Conservation (phyloP, 1,140 invertebrate genomes). For the Harpegnathos saltator region DNA sequence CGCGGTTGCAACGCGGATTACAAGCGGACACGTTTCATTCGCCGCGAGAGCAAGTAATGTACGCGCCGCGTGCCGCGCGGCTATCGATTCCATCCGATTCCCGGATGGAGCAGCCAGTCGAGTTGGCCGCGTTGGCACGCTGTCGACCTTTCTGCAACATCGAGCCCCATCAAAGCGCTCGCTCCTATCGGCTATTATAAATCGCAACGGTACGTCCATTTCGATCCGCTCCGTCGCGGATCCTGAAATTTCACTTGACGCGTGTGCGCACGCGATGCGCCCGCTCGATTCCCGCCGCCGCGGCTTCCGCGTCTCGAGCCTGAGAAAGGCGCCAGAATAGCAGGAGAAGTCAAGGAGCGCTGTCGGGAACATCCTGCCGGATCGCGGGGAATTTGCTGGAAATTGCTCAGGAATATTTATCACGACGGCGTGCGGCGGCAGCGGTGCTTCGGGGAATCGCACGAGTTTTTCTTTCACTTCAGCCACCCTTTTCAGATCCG, state of each 20-base stretch:
- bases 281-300: not conserved
- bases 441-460: no score
- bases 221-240: not conserved
- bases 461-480: no score
- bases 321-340: no score
- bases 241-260: not conserved
- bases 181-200: not conserved
- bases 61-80: no score
- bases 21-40: not conserved
- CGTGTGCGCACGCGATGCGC: not conserved
- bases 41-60: not conserved
- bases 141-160: conserved; percentile 35
- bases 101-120: conserved; percentile 15
- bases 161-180: not conserved
- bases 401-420: no score
- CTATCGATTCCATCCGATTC: conserved; percentile 3
- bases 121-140: conserved; percentile 22
- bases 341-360: no score
- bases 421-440: no score
- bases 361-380: no score
- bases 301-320: conserved; percentile 4
- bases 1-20: not conserved
- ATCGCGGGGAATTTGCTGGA: no score
- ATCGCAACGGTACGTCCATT: conserved; percentile 26
- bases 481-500: no score